A percentile compares a stretch with the other conserved stretches of the same genome.
phyloP scores from a whole-genome alignment of 1,140 invertebrate genomes.

The Magallana ariakensis region DNA sequence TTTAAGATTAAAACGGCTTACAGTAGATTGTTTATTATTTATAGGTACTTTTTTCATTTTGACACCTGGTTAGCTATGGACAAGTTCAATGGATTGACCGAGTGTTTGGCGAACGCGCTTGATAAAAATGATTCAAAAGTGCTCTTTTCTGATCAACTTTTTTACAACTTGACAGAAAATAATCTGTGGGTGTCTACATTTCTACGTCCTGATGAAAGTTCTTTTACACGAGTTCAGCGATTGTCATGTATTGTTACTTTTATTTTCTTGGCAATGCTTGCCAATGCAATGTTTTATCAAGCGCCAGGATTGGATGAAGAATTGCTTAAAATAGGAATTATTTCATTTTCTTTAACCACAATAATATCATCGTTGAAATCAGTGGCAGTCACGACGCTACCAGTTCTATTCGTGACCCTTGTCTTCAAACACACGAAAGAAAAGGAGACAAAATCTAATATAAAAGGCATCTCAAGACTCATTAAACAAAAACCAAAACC shows the following conservation, averaged over 20 bases:
- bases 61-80: constrained; percentile 76
- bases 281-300: constrained; percentile 73
- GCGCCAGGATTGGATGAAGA: constrained; percentile 35
- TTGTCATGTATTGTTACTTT: constrained; percentile 70
- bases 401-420: constrained; percentile 53
- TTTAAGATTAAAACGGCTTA: too few species aligned
- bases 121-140: constrained; percentile 72
- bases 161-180: constrained; percentile 67
- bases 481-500: constrained; percentile 17
- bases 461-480: background rate
- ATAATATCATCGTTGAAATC: constrained; percentile 52
- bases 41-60: constrained; percentile 74
- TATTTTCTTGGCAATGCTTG: constrained; percentile 74
- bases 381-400: constrained; percentile 47
- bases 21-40: background rate
- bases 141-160: constrained; percentile 74
- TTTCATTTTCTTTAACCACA: constrained; percentile 58
- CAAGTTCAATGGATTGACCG: constrained; percentile 72
- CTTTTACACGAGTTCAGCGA: constrained; percentile 70
- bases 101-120: constrained; percentile 71
- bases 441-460: background rate
- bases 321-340: constrained; percentile 53
- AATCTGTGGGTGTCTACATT: constrained; percentile 62
- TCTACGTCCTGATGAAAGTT: constrained; percentile 51
- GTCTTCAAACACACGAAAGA: constrained; percentile 63